Base-by-base conservation (phyloP, 2,113 vertebrate genomes). In the Xenus cinereus region DNA sequence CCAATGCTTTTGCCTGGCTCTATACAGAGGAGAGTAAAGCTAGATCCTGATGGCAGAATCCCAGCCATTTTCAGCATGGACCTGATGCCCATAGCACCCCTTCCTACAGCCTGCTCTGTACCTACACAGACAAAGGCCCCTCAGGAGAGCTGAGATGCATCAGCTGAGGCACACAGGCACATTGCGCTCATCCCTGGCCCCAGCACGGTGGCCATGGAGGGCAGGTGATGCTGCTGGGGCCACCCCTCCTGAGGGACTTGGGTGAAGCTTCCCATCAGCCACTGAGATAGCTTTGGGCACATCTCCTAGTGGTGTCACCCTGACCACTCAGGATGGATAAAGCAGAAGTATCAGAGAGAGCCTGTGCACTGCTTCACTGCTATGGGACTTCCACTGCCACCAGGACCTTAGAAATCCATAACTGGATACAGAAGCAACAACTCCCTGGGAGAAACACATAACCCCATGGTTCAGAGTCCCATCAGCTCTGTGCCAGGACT, bases 391-490 rank as follows among this genome's bases (percentile, higher is more conserved):
- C 37, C 59, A 76, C 62, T 80, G 71, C 74, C 64, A 57, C 51
- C 69, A 64, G 6, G 60, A 48, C 66, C 79, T 67, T 19, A 54
- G 45, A 14, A 37, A 60, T 75, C 73, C 33, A 6, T 30, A 37
- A 37, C 37, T 69, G 57, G 28, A 43, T 43, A 17, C 17, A 54
- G 64, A 81, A 77, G 59, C 0, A 0, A 20, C 0, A 1, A 4
- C 19, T 66, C 16, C 50, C 64, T 85, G 76, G 69, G 68, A 93
- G 72, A 63, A 93, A 57, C 24, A 14, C 0, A 0, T 66, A 76
- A 86, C 50, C 54, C 39, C 9, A 4, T 1, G 14, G 63, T 46
- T 80, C 17, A 2, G 51, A 57, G 50, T 48, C 79, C 75, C 56
- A 39, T 4, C 75, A 50, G 19, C 60, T 37, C 46, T 19, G 30